Conservation (phyloP, 2,888 invertebrate species). For the Ochropleura plecta region DNA sequence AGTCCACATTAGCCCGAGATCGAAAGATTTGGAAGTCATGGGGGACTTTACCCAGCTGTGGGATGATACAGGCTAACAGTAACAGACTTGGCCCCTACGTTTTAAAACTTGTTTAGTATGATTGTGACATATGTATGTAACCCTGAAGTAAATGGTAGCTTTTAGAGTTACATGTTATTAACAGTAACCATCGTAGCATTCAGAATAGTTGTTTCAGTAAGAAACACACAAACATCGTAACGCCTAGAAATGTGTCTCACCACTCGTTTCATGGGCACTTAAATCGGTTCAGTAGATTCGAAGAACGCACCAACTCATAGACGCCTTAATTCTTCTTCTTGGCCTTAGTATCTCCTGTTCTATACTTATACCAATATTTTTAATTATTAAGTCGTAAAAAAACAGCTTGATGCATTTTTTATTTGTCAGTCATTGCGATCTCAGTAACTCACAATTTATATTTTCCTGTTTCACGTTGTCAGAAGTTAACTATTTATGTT, state of each 20-base stretch:
- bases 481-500: background rate
- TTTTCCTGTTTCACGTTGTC: background rate
- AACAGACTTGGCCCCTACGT: no score
- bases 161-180: background rate
- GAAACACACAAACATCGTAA: conserved; percentile 15
- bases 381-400: background rate
- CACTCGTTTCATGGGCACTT: conserved; percentile 23
- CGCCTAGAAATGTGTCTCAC: conserved; percentile 12
- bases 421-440: background rate
- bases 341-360: background rate
- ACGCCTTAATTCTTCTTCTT: background rate
- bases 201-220: conserved; percentile 11
- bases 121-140: no score
- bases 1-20: no score
- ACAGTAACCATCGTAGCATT: background rate
- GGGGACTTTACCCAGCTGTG: no score
- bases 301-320: background rate
- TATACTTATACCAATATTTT: background rate
- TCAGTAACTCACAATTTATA: background rate
- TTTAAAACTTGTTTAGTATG: no score
- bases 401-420: background rate
- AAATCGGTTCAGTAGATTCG: conserved; percentile 20
- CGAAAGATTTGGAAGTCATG: no score
- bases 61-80: no score
- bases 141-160: background rate